Evolutionary conservation across 2,113 vertebrate species (phyloP).

Genomic region (Xyrauchen texanus): DNA sequence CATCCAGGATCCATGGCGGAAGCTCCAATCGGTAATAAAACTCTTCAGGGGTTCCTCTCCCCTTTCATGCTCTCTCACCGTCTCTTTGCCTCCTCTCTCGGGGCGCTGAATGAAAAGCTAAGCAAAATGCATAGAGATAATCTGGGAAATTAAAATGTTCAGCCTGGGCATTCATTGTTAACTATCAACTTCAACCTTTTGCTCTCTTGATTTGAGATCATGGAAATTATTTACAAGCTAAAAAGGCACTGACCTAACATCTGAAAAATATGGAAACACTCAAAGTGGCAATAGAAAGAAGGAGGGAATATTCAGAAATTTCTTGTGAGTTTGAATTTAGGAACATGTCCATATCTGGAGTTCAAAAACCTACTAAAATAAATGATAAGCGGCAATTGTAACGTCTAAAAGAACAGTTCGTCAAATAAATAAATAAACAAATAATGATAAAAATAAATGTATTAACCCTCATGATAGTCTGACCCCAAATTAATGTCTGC

Average conservation of each 20-base stretch:
- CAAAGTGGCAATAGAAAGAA: no score
- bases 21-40: constrained; percentile 85
- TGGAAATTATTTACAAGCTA: constrained; percentile 34
- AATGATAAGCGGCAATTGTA: no score
- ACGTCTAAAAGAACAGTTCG: no score
- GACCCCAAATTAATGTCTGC: no score
- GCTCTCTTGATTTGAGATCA: constrained; percentile 20
- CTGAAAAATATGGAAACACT: no score
- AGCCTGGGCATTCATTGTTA: constrained; percentile 50
- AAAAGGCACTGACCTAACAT: neutral
- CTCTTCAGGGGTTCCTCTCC: constrained; percentile 90
- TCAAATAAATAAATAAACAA: no score
- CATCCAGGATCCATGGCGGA: constrained; percentile 79
- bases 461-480: no score
- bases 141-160: constrained; percentile 78
- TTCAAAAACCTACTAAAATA: no score
- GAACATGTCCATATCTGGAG: no score
- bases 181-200: constrained; percentile 52
- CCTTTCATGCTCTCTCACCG: constrained; percentile 55
- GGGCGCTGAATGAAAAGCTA: constrained; percentile 86
- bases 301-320: no score
- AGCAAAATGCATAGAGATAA: constrained; percentile 89
- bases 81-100: constrained; percentile 64
- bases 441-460: no score
- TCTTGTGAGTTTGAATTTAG: no score